Base-by-base conservation (phyloP, 2,113 vertebrate species). In the Synchiropus splendidus region DNA sequence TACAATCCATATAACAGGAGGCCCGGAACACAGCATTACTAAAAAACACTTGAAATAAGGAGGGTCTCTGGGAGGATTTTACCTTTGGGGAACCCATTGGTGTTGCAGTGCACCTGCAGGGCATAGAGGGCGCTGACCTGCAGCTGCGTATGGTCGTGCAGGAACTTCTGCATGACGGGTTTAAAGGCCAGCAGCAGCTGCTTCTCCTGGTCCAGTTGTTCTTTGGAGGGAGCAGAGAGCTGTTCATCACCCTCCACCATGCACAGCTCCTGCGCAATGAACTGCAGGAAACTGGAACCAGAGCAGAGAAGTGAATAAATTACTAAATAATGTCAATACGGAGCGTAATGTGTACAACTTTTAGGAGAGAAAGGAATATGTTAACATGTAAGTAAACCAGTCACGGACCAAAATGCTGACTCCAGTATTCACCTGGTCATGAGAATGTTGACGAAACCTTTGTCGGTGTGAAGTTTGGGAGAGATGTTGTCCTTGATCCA, bases 401-500 rank as follows among this genome's bases (percentile, higher is more conserved):
- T n/a, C n/a, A n/a, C n/a, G n/a, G n/a, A n/a, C n/a, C n/a, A n/a
- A n/a, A n/a, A n/a, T n/a, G n/a, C n/a, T n/a, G n/a, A n/a, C n/a
- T n/a, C n/a, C n/a, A n/a, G n/a, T n/a, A 27, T 5, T 5, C 46
- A 98, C 95, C 95, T 98, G 77, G 94, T 98, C 89, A 98, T 92
- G 81, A 99, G 90, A 80, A 99, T 99, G 90, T 99, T 99, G 83
- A 98, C 90, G 77, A 99, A 99, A 84, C 93, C 94, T 85, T 95
- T 97, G 82, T 99, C 94, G 30, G 89, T 89, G 86, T 99, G 95
- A 61, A 98, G 92, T 81, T 91, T 96, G 58, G 91, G 91, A 52
- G 93, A 97, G 83, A 99, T 95, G 82, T 97, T 97, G 82, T 99
- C 95, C 81, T 99, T 99, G 74, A 99, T 98, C 95, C 95, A 99